Percentiles rank a stretch among this genome's conserved stretches.
Conservation (phyloP, 2,888 invertebrate species). For the Odontothrips loti region DNA sequence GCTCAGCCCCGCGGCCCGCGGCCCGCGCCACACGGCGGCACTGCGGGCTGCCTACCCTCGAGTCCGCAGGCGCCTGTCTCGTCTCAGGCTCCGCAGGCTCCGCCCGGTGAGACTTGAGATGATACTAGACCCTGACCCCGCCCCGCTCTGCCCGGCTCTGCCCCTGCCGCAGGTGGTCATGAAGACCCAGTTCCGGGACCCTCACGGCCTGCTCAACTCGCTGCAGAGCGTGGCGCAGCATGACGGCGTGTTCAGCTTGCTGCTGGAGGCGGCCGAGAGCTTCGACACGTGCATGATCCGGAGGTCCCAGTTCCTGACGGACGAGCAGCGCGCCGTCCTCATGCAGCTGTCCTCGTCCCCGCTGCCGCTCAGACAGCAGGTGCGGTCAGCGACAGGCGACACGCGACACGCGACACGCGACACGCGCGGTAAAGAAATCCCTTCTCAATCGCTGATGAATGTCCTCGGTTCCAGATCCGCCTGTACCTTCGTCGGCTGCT, state of each 20-base stretch:
- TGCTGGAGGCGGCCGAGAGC: conserved; percentile 69
- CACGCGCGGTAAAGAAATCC: no score
- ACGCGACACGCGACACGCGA: no score
- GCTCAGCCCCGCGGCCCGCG: no score
- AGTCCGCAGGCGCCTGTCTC: no score
- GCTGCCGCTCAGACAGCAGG: conserved; percentile 61
- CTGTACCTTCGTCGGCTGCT: conserved; percentile 56
- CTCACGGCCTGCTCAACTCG: conserved; percentile 75
- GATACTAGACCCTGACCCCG: no score
- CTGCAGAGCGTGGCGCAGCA: conserved; percentile 60
- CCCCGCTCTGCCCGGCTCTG: no score
- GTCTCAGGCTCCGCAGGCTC: no score
- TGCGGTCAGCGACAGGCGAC: no score
- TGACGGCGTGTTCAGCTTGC: conserved; percentile 56
- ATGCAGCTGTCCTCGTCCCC: conserved; percentile 64
- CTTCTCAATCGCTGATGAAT: no score
- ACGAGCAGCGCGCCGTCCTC: conserved; percentile 61
- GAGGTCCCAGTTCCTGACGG: conserved; percentile 61
- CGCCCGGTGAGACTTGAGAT: no score
- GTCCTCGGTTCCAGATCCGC: conserved; percentile 50
- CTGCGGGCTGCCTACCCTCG: no score
- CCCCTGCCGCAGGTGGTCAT: conserved; percentile 62
- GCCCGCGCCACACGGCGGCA: no score
- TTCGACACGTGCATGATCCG: conserved; percentile 77
- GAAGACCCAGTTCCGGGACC: conserved; percentile 79